phyloP scores from a whole-genome alignment of 1,140 invertebrate species.

The Gonioctena quinquepunctata region DNA sequence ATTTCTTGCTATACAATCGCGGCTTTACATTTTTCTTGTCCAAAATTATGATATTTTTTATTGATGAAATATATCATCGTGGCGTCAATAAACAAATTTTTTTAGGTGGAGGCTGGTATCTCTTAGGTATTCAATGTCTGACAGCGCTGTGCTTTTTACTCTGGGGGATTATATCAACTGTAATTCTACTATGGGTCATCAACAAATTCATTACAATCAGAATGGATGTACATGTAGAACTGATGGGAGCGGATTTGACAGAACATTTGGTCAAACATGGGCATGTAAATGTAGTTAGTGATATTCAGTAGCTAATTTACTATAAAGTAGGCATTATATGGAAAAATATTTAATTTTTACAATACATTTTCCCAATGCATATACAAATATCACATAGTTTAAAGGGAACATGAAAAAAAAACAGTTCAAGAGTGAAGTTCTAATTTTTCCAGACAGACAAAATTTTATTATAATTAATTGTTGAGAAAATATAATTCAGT shows the following conservation, averaged over 20 bases:
- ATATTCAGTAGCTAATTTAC: not conserved
- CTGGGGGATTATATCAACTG: constrained; percentile 76
- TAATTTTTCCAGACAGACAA: no score
- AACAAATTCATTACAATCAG: constrained; percentile 80
- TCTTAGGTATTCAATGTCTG: constrained; percentile 81
- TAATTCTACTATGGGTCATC: constrained; percentile 74
- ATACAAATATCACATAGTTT: no score
- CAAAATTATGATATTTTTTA: no score
- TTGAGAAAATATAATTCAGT: no score
- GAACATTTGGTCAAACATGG: constrained; percentile 78
- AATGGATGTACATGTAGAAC: constrained; percentile 81
- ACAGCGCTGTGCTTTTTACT: constrained; percentile 68
- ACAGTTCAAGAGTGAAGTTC: no score
- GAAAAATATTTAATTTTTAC: not conserved
- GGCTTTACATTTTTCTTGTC: no score
- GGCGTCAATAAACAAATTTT: not conserved
- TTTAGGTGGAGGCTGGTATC: constrained; percentile 80
- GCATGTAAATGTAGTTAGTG: constrained; percentile 53
- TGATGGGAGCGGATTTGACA: constrained; percentile 84
- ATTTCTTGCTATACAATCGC: no score
- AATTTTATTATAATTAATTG: no score
- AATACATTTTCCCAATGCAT: no score
- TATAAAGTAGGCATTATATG: not conserved
- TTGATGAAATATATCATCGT: no score
- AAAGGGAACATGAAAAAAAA: no score